These are phyloP conservation scores for Sericinus montela DNA, from an alignment of 2,888 invertebrate genomes.

Conservation along the genomic window DNA sequence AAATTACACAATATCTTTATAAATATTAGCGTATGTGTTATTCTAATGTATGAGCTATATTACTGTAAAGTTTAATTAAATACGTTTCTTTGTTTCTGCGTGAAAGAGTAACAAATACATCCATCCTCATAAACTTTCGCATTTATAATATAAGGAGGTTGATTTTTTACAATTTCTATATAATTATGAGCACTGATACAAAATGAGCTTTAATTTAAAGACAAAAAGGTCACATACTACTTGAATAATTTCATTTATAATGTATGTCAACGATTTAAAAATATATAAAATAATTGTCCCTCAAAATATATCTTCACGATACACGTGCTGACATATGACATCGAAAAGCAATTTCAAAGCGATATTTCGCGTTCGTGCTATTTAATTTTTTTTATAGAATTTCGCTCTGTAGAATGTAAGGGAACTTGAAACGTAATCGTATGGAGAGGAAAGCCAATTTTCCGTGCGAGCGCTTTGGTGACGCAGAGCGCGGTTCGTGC, in stretches of 20 bases:
- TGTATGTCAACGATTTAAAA: not conserved
- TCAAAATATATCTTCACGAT: slow-evolving; percentile 4
- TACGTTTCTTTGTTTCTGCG: too few relatives aligned
- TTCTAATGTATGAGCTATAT: too few relatives aligned
- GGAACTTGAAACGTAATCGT: slow-evolving; percentile 70
- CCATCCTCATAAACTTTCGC: too few relatives aligned
- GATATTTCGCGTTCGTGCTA: slow-evolving; percentile 33
- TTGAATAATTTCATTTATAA: not conserved
- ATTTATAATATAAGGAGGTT: too few relatives aligned
- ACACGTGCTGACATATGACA: slow-evolving; percentile 13
- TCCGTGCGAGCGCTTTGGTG: slow-evolving; percentile 65
- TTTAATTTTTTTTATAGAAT: slow-evolving; percentile 53
- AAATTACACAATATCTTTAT: too few relatives aligned
- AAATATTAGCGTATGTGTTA: too few relatives aligned
- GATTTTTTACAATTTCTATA: too few relatives aligned
- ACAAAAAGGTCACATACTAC: too few relatives aligned
- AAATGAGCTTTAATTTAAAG: too few relatives aligned
- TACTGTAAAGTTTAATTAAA: too few relatives aligned
- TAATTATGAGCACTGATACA: too few relatives aligned
- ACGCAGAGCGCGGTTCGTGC: slow-evolving; percentile 49
- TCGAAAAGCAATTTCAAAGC: slow-evolving; percentile 33
- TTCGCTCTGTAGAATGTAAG: slow-evolving; percentile 36
- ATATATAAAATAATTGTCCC: not conserved
- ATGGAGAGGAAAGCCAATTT: slow-evolving; percentile 66
- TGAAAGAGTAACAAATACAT: too few relatives aligned